Evolutionary conservation across 2,113 vertebrate genomes (phyloP), one percentile per base, ranked within the genome.

Genomic region (Heterotilapia buettikoferi): DNA sequence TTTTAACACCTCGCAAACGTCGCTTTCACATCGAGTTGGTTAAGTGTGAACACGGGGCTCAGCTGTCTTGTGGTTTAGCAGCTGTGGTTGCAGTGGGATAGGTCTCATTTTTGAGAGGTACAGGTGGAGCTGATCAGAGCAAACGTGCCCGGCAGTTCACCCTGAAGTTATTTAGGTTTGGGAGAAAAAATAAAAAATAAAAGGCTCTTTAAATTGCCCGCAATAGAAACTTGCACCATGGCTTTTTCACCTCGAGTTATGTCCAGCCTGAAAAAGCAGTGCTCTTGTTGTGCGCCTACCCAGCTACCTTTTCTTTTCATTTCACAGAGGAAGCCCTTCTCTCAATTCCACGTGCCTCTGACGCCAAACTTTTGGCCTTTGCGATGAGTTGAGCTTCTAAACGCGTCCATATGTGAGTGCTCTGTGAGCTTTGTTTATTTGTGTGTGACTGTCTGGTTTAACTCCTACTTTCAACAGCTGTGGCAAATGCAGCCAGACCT

Each of bases 401-500:
- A 88, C 12, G 80, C 50, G 14, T 80, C 86, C 92, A 89, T 87
- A 90, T 90, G 93, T 66, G 90, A 86, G 84, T 36, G 82, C 86
- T 88, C 56, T 83, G 66, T 56, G 84, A 84, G 91, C 82, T 80
- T 56, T 80, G 91, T 87, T 87, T 91, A 91, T 92, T 90, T 91
- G 84, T 85, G 88, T 84, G 33, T 88, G 89, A 56, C 86, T 36
- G 93, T 93, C 91, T 94, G 93, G 87, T 92, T 90, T 86, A 80
- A 94, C 93, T 96, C 93, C 93, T 87, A 92, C 93, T 94, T 93
- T 86, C 89, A 92, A 87, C 95, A 96, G 94, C 95, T 96, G 95
- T 81, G 89, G 91, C 86, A 63, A 89, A 93, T 36, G 45, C 91
- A 90, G 88, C 92, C 94, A 93, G 90, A 86, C 85, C 92, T 90